Conservation (phyloP, 1,140 invertebrate genomes). For the Calephelis virginiensis region DNA sequence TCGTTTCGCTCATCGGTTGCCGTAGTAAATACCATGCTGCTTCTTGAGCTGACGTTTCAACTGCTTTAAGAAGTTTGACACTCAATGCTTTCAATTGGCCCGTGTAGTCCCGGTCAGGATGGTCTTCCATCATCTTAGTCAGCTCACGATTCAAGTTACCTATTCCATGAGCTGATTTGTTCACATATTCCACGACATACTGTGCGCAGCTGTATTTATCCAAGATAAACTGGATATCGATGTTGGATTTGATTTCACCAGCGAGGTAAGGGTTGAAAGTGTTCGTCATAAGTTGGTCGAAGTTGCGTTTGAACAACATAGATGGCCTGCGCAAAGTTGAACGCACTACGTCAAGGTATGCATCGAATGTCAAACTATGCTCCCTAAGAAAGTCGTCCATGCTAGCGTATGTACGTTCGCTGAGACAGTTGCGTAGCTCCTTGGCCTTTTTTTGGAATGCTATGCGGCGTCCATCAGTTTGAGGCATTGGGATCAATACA, state of each 20-base stretch:
- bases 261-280: constrained; percentile 55
- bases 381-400: constrained; percentile 46
- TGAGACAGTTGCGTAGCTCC: constrained; percentile 38
- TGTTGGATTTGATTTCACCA: constrained; percentile 48
- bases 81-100: constrained; percentile 48
- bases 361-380: constrained; percentile 38
- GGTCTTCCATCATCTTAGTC: constrained; percentile 45
- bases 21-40: constrained; percentile 65
- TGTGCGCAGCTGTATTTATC: constrained; percentile 57
- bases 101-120: constrained; percentile 45
- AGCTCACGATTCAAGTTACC: constrained; percentile 54
- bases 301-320: constrained; percentile 43
- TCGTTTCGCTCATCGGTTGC: constrained; percentile 42
- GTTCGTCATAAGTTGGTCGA: constrained; percentile 47
- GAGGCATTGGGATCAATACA: constrained; percentile 46
- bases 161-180: constrained; percentile 60
- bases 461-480: constrained; percentile 40
- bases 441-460: constrained; percentile 46
- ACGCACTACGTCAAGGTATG: constrained; percentile 14
- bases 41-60: constrained; percentile 66
- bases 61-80: constrained; percentile 54
- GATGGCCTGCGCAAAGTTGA: constrained; percentile 38
- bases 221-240: constrained; percentile 60
- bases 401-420: constrained; percentile 37
- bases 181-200: constrained; percentile 55